Conservation (phyloP, 2,888 invertebrate genomes). For the Luffia ferchaultella region DNA sequence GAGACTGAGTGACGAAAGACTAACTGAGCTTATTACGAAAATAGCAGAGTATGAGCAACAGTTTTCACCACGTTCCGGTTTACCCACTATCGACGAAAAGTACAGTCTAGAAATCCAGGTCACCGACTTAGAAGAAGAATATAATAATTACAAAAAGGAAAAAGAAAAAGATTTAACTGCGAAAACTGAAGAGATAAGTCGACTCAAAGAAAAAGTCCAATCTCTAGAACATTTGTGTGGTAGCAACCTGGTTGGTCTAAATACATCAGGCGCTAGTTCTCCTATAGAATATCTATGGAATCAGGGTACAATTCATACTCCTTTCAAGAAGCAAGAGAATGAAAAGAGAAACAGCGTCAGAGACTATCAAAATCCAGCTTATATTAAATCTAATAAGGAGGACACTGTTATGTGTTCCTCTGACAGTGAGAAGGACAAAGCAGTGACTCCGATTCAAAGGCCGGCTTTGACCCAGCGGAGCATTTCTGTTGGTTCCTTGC, state of each 20-base stretch:
- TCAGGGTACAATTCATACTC: slow-evolving; percentile 38
- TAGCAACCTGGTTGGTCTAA: slow-evolving; percentile 2
- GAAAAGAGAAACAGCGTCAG: slow-evolving; percentile 18
- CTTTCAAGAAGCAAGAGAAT: slow-evolving; percentile 19
- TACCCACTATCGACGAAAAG: slow-evolving; percentile 83
- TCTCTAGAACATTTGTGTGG: slow-evolving; percentile 27
- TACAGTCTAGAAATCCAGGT: slow-evolving; percentile 68
- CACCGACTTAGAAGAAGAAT: slow-evolving; percentile 75
- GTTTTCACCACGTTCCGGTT: slow-evolving; percentile 57
- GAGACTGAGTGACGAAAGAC: slow-evolving; percentile 77
- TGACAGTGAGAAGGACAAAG: slow-evolving; percentile 15
- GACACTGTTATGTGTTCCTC: slow-evolving; percentile 20
- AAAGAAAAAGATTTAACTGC: slow-evolving; percentile 58
- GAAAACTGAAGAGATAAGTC: slow-evolving; percentile 62
- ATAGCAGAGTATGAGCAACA: slow-evolving; percentile 85
- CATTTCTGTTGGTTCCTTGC: slow-evolving; percentile 10
- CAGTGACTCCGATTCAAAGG: slow-evolving; percentile 6
- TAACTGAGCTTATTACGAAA: slow-evolving; percentile 75
- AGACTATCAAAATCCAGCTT: slow-evolving; percentile 27
- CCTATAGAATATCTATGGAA: slow-evolving; percentile 53
- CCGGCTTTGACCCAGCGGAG: slow-evolving; percentile 6
- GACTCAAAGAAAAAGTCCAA: slow-evolving; percentile 54
- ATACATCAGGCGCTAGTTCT: slow-evolving; percentile 30
- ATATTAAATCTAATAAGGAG: slow-evolving; percentile 17
- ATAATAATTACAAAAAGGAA: slow-evolving; percentile 62